Percentiles rank a stretch among this genome's conserved stretches.
Conservation (phyloP, 2,113 vertebrate genomes). For the Cheilinus undulatus region DNA sequence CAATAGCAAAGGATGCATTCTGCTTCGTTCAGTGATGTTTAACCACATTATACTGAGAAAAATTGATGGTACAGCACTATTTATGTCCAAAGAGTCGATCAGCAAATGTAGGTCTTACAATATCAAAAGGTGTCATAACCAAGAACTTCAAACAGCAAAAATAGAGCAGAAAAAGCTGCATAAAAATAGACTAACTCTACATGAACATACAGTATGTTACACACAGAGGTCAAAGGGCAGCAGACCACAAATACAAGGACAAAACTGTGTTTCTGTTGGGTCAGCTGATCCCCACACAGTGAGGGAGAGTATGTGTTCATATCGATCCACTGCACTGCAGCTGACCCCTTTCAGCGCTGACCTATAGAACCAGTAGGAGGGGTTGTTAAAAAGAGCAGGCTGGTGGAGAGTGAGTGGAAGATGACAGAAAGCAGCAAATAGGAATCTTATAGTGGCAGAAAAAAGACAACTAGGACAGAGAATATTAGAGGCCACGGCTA, state of each 20-base stretch:
- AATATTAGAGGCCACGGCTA: background rate
- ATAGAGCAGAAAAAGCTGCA: background rate
- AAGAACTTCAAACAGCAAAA: background rate
- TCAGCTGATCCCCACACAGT: constrained; percentile 26
- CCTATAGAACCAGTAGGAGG: constrained; percentile 28
- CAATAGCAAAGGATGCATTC: background rate
- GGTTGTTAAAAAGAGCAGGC: constrained; percentile 45
- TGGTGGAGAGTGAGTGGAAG: constrained; percentile 16
- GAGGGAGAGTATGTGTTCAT: constrained; percentile 21
- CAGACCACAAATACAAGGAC: constrained; percentile 17
- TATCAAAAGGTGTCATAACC: background rate
- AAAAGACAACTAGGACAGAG: background rate
- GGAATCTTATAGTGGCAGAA: background rate
- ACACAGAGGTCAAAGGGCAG: constrained; percentile 19
- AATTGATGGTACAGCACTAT: too few relatives aligned
- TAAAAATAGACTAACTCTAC: background rate
- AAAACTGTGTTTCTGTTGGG: constrained; percentile 32
- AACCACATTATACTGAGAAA: too few relatives aligned
- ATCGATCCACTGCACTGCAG: constrained; percentile 41
- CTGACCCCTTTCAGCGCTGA: constrained; percentile 53
- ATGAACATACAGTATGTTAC: background rate
- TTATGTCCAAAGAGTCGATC: too few relatives aligned
- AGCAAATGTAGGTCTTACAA: background rate
- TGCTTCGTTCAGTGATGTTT: background rate
- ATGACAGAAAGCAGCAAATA: background rate